Conservation (phyloP, 2,113 vertebrate genomes). For the Montifringilla adamsi region DNA sequence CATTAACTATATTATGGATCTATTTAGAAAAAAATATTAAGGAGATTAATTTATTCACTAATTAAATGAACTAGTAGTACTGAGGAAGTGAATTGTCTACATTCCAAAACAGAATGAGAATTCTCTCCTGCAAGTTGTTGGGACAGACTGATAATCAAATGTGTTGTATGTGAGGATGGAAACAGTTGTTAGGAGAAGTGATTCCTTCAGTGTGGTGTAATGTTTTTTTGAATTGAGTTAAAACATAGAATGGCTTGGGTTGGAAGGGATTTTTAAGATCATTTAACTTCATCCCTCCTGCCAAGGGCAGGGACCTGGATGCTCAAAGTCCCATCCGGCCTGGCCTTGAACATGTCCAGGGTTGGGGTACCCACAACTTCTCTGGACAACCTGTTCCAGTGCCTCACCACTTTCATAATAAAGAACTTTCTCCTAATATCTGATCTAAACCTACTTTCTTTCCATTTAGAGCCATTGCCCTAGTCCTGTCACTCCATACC, state of each 20-base stretch:
- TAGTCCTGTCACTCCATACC: background rate
- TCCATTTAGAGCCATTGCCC: background rate
- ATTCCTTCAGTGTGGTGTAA: background rate
- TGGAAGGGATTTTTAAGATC: background rate
- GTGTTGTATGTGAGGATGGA: background rate
- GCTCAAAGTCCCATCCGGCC: background rate
- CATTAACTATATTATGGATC: background rate
- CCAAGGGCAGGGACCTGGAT: background rate
- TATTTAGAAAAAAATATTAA: background rate
- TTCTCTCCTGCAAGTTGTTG: background rate
- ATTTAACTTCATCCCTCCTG: background rate
- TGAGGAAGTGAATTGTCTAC: background rate
- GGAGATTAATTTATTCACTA: background rate
- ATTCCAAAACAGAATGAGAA: background rate
- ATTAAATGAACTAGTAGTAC: background rate
- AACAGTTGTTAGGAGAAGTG: background rate
- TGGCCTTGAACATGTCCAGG: background rate
- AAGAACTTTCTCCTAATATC: background rate
- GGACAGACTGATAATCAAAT: background rate
- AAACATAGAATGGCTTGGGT: background rate
- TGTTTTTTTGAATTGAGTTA: background rate
- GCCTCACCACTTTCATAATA: background rate
- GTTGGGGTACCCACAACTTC: too few relatives aligned
- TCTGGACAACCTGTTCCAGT: background rate
- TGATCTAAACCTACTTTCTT: background rate